phyloP scores from a whole-genome alignment of 2,888 invertebrate species.

The Aphodius sticticus region DNA sequence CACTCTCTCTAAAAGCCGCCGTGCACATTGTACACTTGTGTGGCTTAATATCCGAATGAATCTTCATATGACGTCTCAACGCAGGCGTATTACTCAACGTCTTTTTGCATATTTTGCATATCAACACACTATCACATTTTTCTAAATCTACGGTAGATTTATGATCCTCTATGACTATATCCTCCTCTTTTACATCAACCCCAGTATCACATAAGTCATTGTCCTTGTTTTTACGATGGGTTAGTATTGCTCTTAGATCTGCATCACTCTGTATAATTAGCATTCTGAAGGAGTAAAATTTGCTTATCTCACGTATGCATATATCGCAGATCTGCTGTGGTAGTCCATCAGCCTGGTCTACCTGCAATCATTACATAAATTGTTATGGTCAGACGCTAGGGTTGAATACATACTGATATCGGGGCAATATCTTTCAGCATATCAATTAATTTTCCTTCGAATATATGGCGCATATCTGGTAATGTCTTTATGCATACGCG shows the following conservation, averaged over 20 bases:
- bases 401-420: background rate
- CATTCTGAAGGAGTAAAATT: background rate
- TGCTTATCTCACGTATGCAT: slow-evolving; percentile 7
- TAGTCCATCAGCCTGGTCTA: slow-evolving; percentile 21
- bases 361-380: background rate
- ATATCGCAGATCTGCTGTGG: slow-evolving; percentile 15
- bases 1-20: background rate
- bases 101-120: background rate
- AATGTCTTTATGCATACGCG: background rate
- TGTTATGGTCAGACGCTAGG: too few relatives aligned
- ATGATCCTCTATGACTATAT: background rate
- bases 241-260: background rate
- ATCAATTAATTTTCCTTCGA: background rate
- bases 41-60: background rate
- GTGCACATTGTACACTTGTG: background rate
- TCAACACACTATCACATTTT: background rate
- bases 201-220: background rate
- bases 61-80: background rate
- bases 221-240: background rate
- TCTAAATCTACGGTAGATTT: background rate
- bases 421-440: background rate
- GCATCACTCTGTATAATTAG: background rate
- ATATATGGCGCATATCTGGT: background rate
- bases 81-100: background rate
- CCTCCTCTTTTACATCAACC: background rate